Evolutionary conservation across 2,113 vertebrate genomes (phyloP).

Genomic region (Nettapus auritus): DNA sequence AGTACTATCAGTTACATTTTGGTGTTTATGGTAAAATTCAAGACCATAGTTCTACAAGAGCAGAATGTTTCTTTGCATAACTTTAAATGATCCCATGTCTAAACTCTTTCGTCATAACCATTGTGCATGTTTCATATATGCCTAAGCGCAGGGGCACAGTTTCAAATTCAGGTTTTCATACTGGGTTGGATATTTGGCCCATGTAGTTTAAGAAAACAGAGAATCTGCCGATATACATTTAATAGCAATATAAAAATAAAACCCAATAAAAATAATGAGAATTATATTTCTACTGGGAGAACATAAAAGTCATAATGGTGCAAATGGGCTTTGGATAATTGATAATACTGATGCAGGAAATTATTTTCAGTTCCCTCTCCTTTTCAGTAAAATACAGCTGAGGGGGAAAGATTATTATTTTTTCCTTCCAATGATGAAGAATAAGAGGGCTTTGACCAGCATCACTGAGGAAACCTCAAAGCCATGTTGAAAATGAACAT

Average conservation of each 20-base stretch:
- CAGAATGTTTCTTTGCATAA: background rate
- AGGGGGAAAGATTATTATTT: background rate
- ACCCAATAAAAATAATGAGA: constrained; percentile 65
- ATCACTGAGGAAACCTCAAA: background rate
- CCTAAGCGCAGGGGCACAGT: constrained; percentile 10
- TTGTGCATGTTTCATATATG: background rate
- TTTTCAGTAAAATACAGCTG: constrained; percentile 58
- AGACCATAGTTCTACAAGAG: background rate
- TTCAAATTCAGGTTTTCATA: constrained; percentile 22
- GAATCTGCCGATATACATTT: constrained; percentile 34
- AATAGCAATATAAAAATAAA: constrained; percentile 69
- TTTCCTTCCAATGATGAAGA: background rate
- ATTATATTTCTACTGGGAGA: constrained; percentile 63
- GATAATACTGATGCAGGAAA: constrained; percentile 68
- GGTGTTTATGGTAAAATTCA: constrained; percentile 2
- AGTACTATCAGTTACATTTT: background rate
- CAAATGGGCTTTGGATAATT: constrained; percentile 66
- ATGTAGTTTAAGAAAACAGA: constrained; percentile 48
- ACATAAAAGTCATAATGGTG: constrained; percentile 59
- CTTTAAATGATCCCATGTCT: constrained; percentile 6
- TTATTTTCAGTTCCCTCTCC: constrained; percentile 54
- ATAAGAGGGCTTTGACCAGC: background rate
- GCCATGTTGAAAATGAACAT: background rate
- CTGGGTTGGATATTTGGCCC: constrained; percentile 44
- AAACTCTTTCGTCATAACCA: background rate